A percentile compares a stretch with the other conserved stretches of the same genome.
Conservation (phyloP, 2,797 vertebrate genomes). For the Enteromius unitaeniatus region DNA sequence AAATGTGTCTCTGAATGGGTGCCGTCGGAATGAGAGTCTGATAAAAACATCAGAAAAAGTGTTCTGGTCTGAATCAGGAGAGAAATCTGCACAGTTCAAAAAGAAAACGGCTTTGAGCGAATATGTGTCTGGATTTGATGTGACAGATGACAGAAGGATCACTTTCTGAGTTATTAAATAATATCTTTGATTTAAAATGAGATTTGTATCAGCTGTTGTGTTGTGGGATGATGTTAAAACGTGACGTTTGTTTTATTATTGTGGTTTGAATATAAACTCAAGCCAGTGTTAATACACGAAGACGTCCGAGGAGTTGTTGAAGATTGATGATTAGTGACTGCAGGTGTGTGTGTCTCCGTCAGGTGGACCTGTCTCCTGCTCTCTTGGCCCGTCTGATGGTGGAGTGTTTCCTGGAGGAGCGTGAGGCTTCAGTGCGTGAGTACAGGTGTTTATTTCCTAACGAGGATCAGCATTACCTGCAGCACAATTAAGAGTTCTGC, state of each 20-base stretch:
- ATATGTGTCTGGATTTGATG: background rate
- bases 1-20: no score
- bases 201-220: background rate
- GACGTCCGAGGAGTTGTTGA: no score
- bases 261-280: background rate
- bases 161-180: background rate
- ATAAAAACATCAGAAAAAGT: no score
- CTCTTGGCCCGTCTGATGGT: slow-evolving; percentile 93
- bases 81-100: no score
- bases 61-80: no score
- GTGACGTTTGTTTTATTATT: no score
- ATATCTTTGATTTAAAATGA: background rate
- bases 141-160: background rate
- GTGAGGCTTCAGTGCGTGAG: slow-evolving; percentile 85
- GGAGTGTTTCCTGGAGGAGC: slow-evolving; percentile 90
- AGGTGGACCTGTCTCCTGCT: slow-evolving; percentile 95
- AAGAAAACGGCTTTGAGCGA: background rate
- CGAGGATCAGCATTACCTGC: slow-evolving; percentile 75
- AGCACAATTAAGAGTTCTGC: slow-evolving; percentile 59
- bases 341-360: slow-evolving; percentile 23
- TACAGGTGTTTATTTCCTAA: slow-evolving; percentile 75
- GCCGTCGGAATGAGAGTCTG: no score
- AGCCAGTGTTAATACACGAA: no score
- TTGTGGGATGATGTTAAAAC: no score
- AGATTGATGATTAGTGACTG: background rate